phyloP scores from a whole-genome alignment of 2,888 invertebrate genomes.

The Hemithea aestivaria region DNA sequence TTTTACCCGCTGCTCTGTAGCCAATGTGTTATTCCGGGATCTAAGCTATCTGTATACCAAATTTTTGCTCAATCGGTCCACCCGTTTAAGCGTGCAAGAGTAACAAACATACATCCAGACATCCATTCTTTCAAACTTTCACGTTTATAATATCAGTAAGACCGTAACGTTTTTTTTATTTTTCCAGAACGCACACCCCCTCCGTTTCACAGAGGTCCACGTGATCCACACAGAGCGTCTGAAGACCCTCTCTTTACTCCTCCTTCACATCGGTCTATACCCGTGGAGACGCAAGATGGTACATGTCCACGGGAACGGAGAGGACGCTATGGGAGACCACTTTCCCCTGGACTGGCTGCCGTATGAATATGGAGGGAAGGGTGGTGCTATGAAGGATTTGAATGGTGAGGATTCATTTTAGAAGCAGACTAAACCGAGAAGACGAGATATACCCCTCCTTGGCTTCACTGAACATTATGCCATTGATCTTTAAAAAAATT shows the following conservation, averaged over 20 bases:
- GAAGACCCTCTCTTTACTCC: constrained; percentile 84
- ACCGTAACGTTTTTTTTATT: background rate
- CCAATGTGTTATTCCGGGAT: no score
- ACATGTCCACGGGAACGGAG: constrained; percentile 51
- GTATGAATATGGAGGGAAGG: constrained; percentile 89
- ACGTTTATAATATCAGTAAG: no score
- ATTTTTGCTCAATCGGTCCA: no score
- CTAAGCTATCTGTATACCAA: no score
- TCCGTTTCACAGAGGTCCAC: constrained; percentile 89
- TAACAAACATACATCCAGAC: no score
- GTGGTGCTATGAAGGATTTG: constrained; percentile 85
- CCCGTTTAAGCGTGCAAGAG: no score
- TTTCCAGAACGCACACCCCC: constrained; percentile 88
- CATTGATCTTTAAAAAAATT: no score
- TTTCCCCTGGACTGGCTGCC: constrained; percentile 87
- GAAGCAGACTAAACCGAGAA: no score
- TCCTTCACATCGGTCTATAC: constrained; percentile 63
- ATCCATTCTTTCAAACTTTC: no score
- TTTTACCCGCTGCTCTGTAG: no score
- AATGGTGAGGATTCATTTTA: constrained; percentile 71
- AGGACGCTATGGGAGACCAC: constrained; percentile 71
- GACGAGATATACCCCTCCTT: no score
- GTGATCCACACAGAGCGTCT: constrained; percentile 86
- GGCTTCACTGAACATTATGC: no score
- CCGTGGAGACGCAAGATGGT: constrained; percentile 67